A percentile compares a stretch with the other conserved stretches of the same genome.
Conservation (phyloP, 2,113 vertebrate genomes). For the Acrocephalus arundinaceus region DNA sequence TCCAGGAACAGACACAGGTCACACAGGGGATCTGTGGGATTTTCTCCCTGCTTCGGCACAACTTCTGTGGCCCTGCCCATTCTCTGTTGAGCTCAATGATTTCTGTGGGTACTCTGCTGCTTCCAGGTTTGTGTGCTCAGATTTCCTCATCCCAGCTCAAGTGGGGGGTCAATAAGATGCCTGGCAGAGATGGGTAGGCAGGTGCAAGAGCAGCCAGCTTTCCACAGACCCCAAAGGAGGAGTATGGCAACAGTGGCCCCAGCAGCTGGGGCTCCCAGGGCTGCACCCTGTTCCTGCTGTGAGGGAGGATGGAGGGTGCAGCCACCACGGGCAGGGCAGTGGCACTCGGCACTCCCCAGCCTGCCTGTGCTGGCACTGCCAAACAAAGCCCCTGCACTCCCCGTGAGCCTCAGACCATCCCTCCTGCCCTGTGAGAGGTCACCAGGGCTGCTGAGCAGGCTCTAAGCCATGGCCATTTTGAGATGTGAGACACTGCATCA, state of each 20-base stretch:
- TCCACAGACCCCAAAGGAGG: accelerated
- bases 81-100: neutral
- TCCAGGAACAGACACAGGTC: neutral
- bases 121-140: accelerated
- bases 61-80: accelerated
- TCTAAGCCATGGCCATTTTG: neutral
- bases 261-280: accelerated
- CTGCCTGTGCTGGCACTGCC: neutral
- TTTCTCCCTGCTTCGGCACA: accelerated
- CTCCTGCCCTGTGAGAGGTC: neutral
- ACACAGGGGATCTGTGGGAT: accelerated
- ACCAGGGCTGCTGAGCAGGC: neutral
- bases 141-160: neutral
- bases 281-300: accelerated
- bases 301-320: neutral
- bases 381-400: neutral
- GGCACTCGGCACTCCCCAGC: neutral
- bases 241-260: accelerated
- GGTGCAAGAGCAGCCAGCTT: neutral
- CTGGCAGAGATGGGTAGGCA: accelerated
- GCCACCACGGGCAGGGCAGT: neutral
- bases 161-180: neutral
- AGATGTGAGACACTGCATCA: neutral
- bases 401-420: neutral
- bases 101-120: neutral